phyloP scores from a whole-genome alignment of 2,797 vertebrate species.

The Amazonetta brasiliensis region DNA sequence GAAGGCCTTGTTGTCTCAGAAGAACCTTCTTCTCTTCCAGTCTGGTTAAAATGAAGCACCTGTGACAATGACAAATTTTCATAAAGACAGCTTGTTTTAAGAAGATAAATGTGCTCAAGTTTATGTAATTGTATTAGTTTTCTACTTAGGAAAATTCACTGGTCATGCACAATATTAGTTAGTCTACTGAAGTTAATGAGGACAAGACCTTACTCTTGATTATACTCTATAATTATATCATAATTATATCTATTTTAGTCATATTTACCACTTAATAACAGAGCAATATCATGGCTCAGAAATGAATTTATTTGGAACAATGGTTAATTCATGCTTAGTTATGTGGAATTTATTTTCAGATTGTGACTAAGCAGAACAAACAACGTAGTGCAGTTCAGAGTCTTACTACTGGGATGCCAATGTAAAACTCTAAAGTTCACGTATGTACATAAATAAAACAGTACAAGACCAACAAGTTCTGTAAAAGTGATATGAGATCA shows the following conservation, averaged over 20 bases:
- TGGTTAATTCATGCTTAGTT: not conserved
- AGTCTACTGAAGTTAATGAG: not conserved
- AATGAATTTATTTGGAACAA: not conserved
- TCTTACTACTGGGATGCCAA: not conserved
- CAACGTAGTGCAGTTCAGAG: not conserved
- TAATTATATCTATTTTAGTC: not conserved
- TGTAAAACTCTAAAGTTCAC: not conserved
- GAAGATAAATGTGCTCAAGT: not conserved
- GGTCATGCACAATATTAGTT: not conserved
- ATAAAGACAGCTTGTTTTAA: not conserved
- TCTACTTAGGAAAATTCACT: not conserved
- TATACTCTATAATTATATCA: not conserved
- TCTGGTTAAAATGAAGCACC: slow-evolving; percentile 57
- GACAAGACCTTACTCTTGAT: not conserved
- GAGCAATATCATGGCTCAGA: not conserved
- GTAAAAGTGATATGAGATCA: not conserved
- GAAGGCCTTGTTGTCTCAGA: not conserved
- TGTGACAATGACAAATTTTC: not conserved
- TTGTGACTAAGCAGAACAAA: not conserved
- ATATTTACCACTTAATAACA: not conserved
- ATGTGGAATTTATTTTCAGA: not conserved
- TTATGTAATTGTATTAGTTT: not conserved
- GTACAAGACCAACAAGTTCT: not conserved
- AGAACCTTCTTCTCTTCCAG: not conserved
- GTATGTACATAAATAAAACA: not conserved